Conservation (phyloP, 2,797 vertebrate genomes). For the Paramormyrops hopkinsi region DNA sequence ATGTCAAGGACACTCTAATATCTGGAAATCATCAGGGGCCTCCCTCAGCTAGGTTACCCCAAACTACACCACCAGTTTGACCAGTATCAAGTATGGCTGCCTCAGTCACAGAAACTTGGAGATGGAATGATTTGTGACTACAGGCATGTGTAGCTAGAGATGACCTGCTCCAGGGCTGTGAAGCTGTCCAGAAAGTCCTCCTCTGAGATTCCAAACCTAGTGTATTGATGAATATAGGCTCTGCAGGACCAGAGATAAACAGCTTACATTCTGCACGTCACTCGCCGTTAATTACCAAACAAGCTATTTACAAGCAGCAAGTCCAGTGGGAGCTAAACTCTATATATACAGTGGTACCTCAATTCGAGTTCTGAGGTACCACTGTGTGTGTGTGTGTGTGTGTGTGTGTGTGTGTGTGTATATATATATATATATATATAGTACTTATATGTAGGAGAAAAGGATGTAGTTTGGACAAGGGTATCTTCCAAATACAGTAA, state of each 20-base stretch:
- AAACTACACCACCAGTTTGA: neutral
- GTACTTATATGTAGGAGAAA: neutral
- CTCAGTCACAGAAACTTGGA: neutral
- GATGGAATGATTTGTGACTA: constrained; percentile 34
- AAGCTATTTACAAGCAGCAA: neutral
- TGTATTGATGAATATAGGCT: constrained; percentile 90
- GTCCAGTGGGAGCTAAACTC: neutral
- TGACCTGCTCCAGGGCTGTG: constrained; percentile 80
- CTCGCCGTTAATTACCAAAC: neutral
- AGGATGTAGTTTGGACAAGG: neutral
- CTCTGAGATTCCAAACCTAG: constrained; percentile 82
- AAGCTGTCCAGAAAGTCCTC: constrained; percentile 92
- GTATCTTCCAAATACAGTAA: neutral
- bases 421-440: no score
- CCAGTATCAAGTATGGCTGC: neutral
- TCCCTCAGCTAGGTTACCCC: neutral
- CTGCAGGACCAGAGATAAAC: constrained; percentile 48
- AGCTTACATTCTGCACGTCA: neutral
- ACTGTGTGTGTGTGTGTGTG: no score
- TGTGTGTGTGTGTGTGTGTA: no score
- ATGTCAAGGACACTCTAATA: neutral
- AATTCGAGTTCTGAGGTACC: no score
- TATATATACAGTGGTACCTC: neutral
- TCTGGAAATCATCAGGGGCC: neutral
- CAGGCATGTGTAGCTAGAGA: constrained; percentile 80